A percentile compares a stretch with the other conserved stretches of the same genome.
Evolutionary conservation across 2,113 vertebrate genomes (phyloP).

Genomic region (Neomonachus schauinslandi): DNA sequence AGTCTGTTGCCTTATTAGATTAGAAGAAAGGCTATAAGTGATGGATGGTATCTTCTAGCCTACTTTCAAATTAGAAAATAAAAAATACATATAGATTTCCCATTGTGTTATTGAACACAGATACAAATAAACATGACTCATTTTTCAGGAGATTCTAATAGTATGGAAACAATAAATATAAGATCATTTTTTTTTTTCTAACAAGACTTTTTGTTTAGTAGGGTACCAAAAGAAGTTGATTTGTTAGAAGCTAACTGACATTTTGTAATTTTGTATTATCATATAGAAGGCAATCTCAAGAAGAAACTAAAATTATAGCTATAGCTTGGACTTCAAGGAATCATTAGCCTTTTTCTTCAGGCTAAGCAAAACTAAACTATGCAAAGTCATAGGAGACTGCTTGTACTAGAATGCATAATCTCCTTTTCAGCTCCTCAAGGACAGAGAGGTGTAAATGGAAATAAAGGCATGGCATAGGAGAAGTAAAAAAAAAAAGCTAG

Average conservation of each 20-base stretch:
- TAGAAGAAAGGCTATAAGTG: slow-evolving; percentile 11
- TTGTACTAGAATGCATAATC: not conserved
- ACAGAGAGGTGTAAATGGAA: slow-evolving; percentile 8
- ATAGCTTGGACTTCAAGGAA: not conserved
- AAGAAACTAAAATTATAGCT: slow-evolving; percentile 18
- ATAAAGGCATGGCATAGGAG: not conserved
- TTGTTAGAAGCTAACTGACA: not conserved
- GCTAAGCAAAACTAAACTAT: not conserved
- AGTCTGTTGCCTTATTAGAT: slow-evolving; percentile 63
- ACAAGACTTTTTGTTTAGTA: not conserved
- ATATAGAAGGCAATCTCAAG: not conserved
- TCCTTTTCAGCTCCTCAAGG: not conserved
- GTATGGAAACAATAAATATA: not conserved
- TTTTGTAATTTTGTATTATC: not conserved
- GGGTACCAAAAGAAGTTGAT: not conserved
- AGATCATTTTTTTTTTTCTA: not conserved
- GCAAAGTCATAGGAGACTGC: not conserved
- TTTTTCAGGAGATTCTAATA: slow-evolving; percentile 21
- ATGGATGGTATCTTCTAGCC: not conserved
- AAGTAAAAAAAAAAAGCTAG: not conserved
- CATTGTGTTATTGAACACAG: not conserved
- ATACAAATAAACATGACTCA: slow-evolving; percentile 33
- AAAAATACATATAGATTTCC: slow-evolving; percentile 1
- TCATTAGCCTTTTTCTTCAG: not conserved
- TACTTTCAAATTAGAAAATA: slow-evolving; percentile 51